Conservation (phyloP, 2,797 vertebrate genomes). For the Gila robusta region DNA sequence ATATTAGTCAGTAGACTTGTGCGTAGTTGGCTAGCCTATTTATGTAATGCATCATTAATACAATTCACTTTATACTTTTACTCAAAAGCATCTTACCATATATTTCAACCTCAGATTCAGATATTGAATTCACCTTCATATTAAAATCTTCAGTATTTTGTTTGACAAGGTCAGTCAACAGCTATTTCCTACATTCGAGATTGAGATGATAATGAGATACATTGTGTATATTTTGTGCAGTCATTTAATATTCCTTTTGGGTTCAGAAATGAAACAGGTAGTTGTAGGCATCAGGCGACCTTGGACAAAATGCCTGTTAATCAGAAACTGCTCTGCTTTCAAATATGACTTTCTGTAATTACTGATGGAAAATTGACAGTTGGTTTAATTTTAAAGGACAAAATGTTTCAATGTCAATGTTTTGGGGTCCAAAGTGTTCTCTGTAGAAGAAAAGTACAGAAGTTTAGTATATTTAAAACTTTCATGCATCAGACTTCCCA, state of each 20-base stretch:
- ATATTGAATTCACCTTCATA: conserved; percentile 8
- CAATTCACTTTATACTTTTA: neutral
- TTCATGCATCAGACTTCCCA: conserved; percentile 44
- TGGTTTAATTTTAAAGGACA: neutral
- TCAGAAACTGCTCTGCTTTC: conserved; percentile 30
- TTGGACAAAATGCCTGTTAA: conserved; percentile 55
- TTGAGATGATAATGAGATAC: conserved; percentile 60
- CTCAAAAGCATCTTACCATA: neutral
- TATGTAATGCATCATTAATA: neutral
- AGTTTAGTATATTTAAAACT: conserved; percentile 39
- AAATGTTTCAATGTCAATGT: neutral
- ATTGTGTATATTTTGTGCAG: conserved; percentile 63
- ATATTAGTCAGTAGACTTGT: conserved; percentile 31
- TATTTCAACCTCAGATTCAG: neutral
- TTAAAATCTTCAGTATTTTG: conserved; percentile 63
- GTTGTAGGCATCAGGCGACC: conserved; percentile 53
- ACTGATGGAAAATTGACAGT: neutral
- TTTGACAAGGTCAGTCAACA: conserved; percentile 62
- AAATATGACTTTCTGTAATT: neutral
- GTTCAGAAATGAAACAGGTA: conserved; percentile 60
- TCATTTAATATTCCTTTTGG: conserved; percentile 68
- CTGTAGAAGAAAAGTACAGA: conserved; percentile 22
- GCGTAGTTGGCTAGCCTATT: neutral
- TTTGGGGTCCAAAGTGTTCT: neutral
- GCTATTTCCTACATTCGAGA: conserved; percentile 65